Base-by-base conservation (phyloP, 2,797 vertebrate genomes). In the Schizopygopsis malacanthus region DNA sequence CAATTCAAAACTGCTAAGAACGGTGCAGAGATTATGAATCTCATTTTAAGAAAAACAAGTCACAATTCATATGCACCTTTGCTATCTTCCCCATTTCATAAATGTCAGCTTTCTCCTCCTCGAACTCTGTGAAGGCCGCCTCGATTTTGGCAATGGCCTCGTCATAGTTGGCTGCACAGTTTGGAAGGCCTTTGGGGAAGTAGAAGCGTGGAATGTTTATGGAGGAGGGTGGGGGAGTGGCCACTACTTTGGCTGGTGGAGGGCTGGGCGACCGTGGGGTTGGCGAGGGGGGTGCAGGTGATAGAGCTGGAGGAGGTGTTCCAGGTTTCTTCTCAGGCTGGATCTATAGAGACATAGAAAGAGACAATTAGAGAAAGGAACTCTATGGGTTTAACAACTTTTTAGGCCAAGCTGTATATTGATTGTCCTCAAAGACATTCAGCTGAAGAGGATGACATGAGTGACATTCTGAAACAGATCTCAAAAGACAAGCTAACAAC, bases 201-300 rank as follows among this genome's bases (percentile, higher is more conserved):
- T 99, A 99, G 96, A 99, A 99, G 93, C 94, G 97, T 97, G 98
- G 98, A 99, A 99, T 99, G 98, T 99, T 98, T 96, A 98, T 87
- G 73, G 97, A 96, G 86, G 97, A 92, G 28, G 96, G 91, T 81
- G 96, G 93, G 88, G 93, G 95, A 85, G 96, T 95, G 86, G 87
- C 91, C 91, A 94, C 92, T 80, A 96, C 95, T 90, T 93, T 94
- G 86, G 92, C 90, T 85, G 92, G 93, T 76, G 91, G 94, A 81
- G 94, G 92, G 18, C 94, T 93, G 18, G 89, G 92, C 72, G 95
- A 92, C 82, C 33, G 96, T 87, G 94, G 92, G 89, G 88, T 92
- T 90, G 88, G 93, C 39, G 87, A 77, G 2, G 93, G 92, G 88
- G 90, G 94, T 90, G 93, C 89, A 91, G 85, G 88, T 88, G 93